Conservation (phyloP, 2,888 invertebrate genomes). For the Geotrupes spiniger region DNA sequence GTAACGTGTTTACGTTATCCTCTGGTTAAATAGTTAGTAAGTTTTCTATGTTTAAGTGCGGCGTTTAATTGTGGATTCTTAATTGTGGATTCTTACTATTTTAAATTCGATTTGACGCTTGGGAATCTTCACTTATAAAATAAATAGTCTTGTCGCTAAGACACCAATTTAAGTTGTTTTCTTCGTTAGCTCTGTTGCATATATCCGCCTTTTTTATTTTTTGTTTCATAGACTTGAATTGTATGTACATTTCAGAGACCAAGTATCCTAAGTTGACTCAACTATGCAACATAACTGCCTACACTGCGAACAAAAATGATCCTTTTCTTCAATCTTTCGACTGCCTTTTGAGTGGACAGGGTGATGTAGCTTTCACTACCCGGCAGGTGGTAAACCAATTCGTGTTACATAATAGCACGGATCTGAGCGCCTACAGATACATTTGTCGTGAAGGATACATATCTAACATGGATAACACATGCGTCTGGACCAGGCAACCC, state of each 20-base stretch:
- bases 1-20: too few species aligned
- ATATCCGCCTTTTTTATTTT: too few species aligned
- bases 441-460: constrained; percentile 41
- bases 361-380: constrained; percentile 58
- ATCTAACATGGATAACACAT: constrained; percentile 46
- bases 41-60: too few species aligned
- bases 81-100: too few species aligned
- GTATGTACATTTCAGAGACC: constrained; percentile 19
- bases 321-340: constrained; percentile 50
- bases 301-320: constrained; percentile 30
- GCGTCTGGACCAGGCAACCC: constrained; percentile 62
- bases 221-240: too few species aligned
- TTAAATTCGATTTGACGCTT: too few species aligned
- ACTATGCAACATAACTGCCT: constrained; percentile 52
- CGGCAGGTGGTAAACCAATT: constrained; percentile 39
- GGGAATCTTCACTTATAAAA: too few species aligned
- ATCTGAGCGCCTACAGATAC: constrained; percentile 21
- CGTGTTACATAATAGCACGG: not conserved
- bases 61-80: too few species aligned
- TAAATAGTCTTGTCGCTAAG: too few species aligned
- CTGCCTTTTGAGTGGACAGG: constrained; percentile 53
- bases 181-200: too few species aligned
- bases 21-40: too few species aligned
- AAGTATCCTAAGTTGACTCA: constrained; percentile 50
- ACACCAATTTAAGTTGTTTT: not conserved